Conservation (phyloP, 2,888 invertebrate genomes). For the Cheilosia impressa region DNA sequence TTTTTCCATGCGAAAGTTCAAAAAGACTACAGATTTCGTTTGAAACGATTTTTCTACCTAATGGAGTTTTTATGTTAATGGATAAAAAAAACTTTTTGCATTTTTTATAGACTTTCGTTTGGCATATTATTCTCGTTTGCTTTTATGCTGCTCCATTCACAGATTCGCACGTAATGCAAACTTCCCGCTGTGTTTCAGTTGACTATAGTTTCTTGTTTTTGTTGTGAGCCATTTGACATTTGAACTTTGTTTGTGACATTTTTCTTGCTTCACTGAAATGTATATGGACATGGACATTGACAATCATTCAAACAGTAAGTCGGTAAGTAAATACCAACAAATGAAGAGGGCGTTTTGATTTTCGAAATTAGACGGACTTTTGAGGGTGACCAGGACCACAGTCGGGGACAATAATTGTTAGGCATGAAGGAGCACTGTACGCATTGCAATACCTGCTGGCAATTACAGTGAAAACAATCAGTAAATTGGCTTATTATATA, state of each 20-base stretch:
- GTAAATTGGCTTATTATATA: conserved; percentile 47
- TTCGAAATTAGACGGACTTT: not conserved
- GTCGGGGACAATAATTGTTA: not conserved
- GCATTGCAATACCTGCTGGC: not conserved
- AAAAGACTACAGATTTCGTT: not conserved
- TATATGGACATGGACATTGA: not conserved
- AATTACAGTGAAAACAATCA: conserved; percentile 51
- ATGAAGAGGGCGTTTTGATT: not conserved
- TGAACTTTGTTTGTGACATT: conserved; percentile 30
- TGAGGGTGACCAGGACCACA: not conserved
- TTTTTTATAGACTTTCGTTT: conserved; percentile 45
- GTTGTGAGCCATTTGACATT: conserved; percentile 36
- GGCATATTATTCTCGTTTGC: conserved; percentile 15
- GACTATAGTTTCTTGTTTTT: conserved; percentile 24
- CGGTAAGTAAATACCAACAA: not conserved
- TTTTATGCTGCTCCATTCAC: conserved; percentile 26
- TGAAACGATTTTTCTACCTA: conserved; percentile 13
- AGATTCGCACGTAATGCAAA: conserved; percentile 25
- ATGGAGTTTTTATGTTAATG: conserved; percentile 58
- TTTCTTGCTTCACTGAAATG: not conserved
- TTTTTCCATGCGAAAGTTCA: not conserved
- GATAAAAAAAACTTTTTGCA: conserved; percentile 34
- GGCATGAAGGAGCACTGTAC: not conserved
- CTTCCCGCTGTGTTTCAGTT: conserved; percentile 41
- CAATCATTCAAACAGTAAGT: not conserved